These are phyloP conservation scores for Crematogaster levior DNA, from an alignment of 2,888 invertebrate genomes.

Conservation along the genomic window DNA sequence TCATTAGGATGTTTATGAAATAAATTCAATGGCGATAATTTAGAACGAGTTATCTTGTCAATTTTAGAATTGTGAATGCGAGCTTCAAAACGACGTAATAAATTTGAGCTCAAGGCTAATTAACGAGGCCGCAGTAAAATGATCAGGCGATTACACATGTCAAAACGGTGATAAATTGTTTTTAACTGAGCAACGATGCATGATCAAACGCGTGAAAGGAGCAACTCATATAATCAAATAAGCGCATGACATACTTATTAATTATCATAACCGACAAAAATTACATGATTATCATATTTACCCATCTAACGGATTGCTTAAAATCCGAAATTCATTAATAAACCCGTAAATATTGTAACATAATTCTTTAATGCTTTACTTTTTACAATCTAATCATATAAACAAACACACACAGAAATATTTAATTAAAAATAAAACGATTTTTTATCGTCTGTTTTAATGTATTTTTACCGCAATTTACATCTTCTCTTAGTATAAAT, in stretches of 20 bases:
- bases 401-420: background rate
- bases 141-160: background rate
- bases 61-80: background rate
- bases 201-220: background rate
- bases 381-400: background rate
- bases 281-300: background rate
- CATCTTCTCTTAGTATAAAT: background rate
- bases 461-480: background rate
- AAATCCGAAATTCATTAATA: background rate
- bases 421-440: background rate
- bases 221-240: slow-evolving; percentile 6
- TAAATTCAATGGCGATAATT: slow-evolving; percentile 5
- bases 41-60: background rate
- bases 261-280: background rate
- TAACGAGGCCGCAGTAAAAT: background rate
- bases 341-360: background rate
- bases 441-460: background rate
- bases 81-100: slow-evolving; percentile 13
- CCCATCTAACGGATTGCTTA: background rate
- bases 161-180: slow-evolving; percentile 16
- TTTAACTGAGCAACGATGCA: background rate
- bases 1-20: background rate
- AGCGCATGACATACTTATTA: background rate
- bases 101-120: slow-evolving; percentile 14
- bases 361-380: background rate